Percentiles rank a stretch among this genome's conserved stretches.
Conservation (phyloP, 2,888 invertebrate genomes). For the Epirrita christyi region DNA sequence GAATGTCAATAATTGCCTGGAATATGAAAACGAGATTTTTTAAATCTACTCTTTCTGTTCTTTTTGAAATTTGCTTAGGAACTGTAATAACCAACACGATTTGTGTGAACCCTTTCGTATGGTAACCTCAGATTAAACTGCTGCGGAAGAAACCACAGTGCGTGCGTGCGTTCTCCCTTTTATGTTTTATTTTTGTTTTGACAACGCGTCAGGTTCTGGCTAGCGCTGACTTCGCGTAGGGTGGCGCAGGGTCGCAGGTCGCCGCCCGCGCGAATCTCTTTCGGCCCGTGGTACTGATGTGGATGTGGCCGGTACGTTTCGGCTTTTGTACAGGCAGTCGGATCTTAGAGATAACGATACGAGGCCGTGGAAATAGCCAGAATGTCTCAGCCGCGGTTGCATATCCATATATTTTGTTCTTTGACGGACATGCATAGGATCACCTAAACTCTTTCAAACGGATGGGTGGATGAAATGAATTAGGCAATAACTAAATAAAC, state of each 20-base stretch:
- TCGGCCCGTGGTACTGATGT: slow-evolving; percentile 81
- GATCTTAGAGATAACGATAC: slow-evolving; percentile 7
- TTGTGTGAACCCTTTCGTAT: no score
- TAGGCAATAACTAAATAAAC: no score
- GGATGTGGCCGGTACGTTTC: slow-evolving; percentile 46
- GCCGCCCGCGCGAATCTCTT: slow-evolving; percentile 79
- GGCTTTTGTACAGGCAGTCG: slow-evolving; percentile 4
- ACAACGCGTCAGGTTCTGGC: slow-evolving; percentile 67
- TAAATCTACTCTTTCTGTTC: no score
- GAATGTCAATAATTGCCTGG: no score
- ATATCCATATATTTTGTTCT: neutral
- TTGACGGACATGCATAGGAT: no score
- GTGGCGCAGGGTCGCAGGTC: slow-evolving; percentile 62
- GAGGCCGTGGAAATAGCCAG: neutral
- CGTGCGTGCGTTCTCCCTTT: slow-evolving; percentile 31
- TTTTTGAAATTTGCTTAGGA: no score
- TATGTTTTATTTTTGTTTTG: slow-evolving; percentile 46
- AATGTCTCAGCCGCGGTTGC: neutral
- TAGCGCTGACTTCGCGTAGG: slow-evolving; percentile 69
- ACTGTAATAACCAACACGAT: no score
- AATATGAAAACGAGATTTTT: no score
- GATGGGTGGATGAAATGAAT: no score
- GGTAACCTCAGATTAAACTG: neutral
- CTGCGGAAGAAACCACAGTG: slow-evolving; percentile 4
- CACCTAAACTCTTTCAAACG: no score